Conservation (phyloP, 2,797 vertebrate species). For the Bufotes viridis region DNA sequence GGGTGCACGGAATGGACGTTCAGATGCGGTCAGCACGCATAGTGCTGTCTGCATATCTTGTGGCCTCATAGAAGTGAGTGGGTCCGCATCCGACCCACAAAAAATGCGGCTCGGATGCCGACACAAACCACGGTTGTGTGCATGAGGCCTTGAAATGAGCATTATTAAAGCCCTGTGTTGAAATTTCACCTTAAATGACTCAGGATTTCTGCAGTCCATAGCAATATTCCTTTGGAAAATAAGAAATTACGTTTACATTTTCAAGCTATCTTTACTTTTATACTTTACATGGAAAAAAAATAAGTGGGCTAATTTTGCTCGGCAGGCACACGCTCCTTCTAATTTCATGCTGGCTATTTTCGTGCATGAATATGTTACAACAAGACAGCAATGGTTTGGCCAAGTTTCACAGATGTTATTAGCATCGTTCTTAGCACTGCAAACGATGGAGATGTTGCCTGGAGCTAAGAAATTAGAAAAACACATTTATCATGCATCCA, state of each 20-base stretch:
- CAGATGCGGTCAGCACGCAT: too few species aligned
- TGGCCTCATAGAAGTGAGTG: too few species aligned
- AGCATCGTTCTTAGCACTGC: conserved; percentile 41
- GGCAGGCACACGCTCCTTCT: neutral
- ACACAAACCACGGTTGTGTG: too few species aligned
- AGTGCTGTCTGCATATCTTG: too few species aligned
- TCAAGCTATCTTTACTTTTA: neutral
- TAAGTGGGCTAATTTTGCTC: conserved; percentile 26
- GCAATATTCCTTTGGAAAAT: neutral
- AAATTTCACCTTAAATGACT: neutral
- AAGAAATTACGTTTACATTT: neutral
- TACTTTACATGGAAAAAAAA: conserved; percentile 7
- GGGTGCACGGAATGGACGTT: too few species aligned
- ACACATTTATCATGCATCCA: conserved; percentile 55
- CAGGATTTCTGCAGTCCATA: neutral
- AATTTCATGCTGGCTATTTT: conserved; percentile 28
- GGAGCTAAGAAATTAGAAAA: conserved; percentile 57
- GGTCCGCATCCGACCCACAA: too few species aligned
- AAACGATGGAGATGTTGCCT: conserved; percentile 48
- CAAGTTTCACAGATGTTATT: conserved; percentile 59
- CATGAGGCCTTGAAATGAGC: neutral
- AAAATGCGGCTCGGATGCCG: too few species aligned
- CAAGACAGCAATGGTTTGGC: conserved; percentile 37
- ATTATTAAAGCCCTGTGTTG: neutral
- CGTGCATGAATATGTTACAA: conserved; percentile 37